A percentile compares a stretch with the other conserved stretches of the same genome.
These are phyloP conservation scores for Oxytorus armatus DNA, from an alignment of 2,888 invertebrate genomes.

Conservation along the genomic window DNA sequence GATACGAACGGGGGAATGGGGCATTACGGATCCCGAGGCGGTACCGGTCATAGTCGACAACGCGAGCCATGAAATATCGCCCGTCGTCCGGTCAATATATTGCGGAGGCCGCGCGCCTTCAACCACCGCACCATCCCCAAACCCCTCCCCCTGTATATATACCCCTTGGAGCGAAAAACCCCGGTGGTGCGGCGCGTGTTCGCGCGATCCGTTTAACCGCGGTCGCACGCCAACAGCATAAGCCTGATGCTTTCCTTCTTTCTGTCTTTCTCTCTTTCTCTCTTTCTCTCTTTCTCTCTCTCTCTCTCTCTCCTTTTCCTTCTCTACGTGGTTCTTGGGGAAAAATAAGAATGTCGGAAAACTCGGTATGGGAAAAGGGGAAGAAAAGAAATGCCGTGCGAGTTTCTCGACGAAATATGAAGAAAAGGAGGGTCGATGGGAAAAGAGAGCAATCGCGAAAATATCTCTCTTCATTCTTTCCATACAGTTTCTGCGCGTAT, in stretches of 20 bases:
- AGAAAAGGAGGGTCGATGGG: conserved; percentile 30
- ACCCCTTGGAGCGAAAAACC: conserved; percentile 34
- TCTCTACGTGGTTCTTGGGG: conserved; percentile 33
- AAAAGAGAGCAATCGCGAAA: conserved; percentile 49
- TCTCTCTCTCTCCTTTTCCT: conserved; percentile 22
- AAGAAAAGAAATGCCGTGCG: conserved; percentile 35
- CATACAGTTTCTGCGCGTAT: background rate
- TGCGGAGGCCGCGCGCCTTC: conserved; percentile 68
- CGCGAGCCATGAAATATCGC: conserved; percentile 72
- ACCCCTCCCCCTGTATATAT: background rate
- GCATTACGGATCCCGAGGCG: conserved; percentile 58
- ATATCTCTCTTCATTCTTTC: conserved; percentile 44
- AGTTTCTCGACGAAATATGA: conserved; percentile 56
- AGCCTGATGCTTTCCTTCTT: conserved; percentile 40
- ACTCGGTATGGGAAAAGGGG: conserved; percentile 30
- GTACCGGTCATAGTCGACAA: conserved; percentile 70
- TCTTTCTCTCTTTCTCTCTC: conserved; percentile 2
- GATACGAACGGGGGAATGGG: conserved; percentile 46
- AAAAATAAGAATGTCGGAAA: conserved; percentile 63
- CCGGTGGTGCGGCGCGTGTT: conserved; percentile 61
- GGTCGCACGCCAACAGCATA: conserved; percentile 64
- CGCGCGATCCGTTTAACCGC: conserved; percentile 71
- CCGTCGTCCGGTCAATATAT: conserved; percentile 75
- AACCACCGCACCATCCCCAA: background rate
- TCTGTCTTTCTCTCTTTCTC: conserved; percentile 7